Base-by-base conservation (phyloP, 2,113 vertebrate species). In the Odontophorus gujanensis region DNA sequence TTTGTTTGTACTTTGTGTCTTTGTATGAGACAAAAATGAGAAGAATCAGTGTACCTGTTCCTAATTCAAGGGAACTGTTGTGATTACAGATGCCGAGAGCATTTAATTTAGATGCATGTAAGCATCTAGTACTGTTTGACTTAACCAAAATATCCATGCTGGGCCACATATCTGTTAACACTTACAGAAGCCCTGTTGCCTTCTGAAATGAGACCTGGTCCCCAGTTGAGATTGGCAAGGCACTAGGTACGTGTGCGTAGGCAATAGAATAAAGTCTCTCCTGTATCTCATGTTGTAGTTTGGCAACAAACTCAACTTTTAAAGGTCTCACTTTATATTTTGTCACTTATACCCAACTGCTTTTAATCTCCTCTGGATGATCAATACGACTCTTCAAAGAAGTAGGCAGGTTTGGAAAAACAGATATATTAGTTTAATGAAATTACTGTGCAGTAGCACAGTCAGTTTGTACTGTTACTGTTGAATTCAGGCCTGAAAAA, bases 181-280 rank as follows among this genome's bases (percentile, higher is more conserved):
- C 6, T 51, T 45, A 38, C 30, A 38, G 22, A 42, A 59, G 38
- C 8, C 11, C 30, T 57, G 40, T 21, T 50, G 47, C 40, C 42
- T 51, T 82, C 26, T 45, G 53, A 61, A 32, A 13, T 34, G 34
- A 55, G 32, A 50, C 2, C 32, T 67, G 26, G 42, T 21, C 19
- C 15, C 28, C 28, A n/a, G 34, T 13, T 43, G 45, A 77, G 47
- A 13, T 28, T 13, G 17, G 7, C 7, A 13, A 3, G 26, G 17
- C 6, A 9, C 11, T 9, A 24, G 13, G 9, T 8, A 38, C 3
- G 0, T 34, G 20, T 30, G 22, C 0, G 1, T 3, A 50, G 13
- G 26, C 22, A 22, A 18, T 18, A 16, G 36, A 55, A 45, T 45
- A 67, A 67, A 26, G 5, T 17, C 19, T 2, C 18, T 43, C 18